Evolutionary conservation across 2,797 vertebrate genomes (phyloP).

Genomic region (Sebastolobus altivelis): DNA sequence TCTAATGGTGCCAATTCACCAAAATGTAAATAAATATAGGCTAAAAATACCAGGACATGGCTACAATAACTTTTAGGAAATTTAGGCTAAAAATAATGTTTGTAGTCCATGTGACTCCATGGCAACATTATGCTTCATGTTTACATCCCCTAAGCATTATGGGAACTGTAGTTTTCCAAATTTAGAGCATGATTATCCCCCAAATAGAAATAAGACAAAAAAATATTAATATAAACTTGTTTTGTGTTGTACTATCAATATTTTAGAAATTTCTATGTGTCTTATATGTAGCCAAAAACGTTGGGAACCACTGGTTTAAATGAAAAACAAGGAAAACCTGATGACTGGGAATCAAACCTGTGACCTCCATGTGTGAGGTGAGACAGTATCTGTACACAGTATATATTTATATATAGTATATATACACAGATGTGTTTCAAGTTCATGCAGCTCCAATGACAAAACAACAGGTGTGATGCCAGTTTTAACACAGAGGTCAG

Average conservation of each 20-base stretch:
- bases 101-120: background rate
- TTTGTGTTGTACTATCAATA: background rate
- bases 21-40: background rate
- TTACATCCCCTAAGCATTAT: background rate
- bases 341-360: conserved; percentile 9
- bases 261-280: background rate
- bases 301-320: background rate
- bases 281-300: background rate
- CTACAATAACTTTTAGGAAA: background rate
- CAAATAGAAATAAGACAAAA: background rate
- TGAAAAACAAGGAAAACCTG: background rate
- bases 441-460: conserved; percentile 1
- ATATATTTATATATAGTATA: background rate
- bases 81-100: background rate
- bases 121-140: background rate
- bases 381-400: background rate
- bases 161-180: background rate
- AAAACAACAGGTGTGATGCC: background rate
- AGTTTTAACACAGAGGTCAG: background rate
- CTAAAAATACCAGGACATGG: background rate
- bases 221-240: background rate
- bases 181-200: background rate
- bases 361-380: background rate
- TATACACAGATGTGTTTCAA: background rate
- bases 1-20: background rate